These are phyloP conservation scores for Dasyurus viverrinus DNA, from an alignment of 2,113 vertebrate genomes.

Conservation along the genomic window DNA sequence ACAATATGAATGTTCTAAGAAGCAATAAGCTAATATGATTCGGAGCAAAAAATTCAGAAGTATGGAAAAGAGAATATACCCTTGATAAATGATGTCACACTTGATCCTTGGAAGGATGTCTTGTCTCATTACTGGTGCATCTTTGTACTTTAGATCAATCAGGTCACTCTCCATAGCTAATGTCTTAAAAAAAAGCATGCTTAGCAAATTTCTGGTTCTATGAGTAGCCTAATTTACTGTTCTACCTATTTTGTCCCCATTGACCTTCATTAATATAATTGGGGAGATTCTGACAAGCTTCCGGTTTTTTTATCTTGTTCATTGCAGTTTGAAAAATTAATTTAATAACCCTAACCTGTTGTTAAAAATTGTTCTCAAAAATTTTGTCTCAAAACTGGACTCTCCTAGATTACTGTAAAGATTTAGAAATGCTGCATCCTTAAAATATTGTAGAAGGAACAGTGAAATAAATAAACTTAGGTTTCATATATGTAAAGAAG, in stretches of 20 bases:
- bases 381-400: neutral
- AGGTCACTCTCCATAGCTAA: neutral
- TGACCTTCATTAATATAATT: neutral
- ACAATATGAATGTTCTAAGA: neutral
- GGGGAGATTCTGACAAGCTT: slow-evolving; percentile 50
- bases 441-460: slow-evolving; percentile 66
- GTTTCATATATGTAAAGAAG: slow-evolving; percentile 77
- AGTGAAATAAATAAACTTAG: slow-evolving; percentile 85
- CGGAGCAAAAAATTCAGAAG: neutral
- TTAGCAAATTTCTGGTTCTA: slow-evolving; percentile 28
- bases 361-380: neutral
- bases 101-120: neutral
- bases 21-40: neutral
- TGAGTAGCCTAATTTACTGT: slow-evolving; percentile 50
- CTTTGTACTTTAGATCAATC: neutral
- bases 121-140: neutral
- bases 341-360: slow-evolving; percentile 2
- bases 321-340: neutral
- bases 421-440: slow-evolving; percentile 53
- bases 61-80: neutral
- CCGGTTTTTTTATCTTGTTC: slow-evolving; percentile 34
- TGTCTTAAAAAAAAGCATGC: slow-evolving; percentile 1
- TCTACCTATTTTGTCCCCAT: neutral
- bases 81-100: neutral
- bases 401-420: slow-evolving; percentile 62